Percentiles rank a stretch among this genome's conserved stretches.
phyloP scores from a whole-genome alignment of 2,113 vertebrate species.

The Australoheros scitulus region DNA sequence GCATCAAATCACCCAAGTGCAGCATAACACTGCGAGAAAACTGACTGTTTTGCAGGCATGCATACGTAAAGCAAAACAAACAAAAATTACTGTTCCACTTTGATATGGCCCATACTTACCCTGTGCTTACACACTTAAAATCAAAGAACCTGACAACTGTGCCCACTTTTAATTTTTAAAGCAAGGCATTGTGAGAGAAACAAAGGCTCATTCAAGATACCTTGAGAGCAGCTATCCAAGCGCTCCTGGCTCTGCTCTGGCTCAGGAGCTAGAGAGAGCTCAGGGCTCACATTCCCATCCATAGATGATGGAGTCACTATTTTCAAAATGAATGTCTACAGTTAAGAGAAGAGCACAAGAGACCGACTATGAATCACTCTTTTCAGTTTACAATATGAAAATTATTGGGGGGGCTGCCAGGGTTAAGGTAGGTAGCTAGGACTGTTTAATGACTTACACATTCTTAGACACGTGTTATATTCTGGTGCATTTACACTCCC shows the following conservation, averaged over 20 bases:
- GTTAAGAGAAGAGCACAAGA: constrained; percentile 75
- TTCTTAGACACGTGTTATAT: neutral
- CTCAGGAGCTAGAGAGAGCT: constrained; percentile 75
- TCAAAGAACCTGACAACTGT: constrained; percentile 8
- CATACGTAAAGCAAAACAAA: neutral
- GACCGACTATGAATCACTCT: constrained; percentile 60
- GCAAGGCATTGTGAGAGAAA: constrained; percentile 1
- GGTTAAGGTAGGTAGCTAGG: neutral
- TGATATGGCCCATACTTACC: neutral
- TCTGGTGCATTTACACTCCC: neutral
- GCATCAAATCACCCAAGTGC: neutral
- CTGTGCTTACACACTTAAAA: constrained; percentile 8
- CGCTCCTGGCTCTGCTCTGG: constrained; percentile 81
- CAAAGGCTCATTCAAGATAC: constrained; percentile 77
- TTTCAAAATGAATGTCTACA: constrained; percentile 79
- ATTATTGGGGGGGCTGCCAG: neutral
- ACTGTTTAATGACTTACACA: neutral
- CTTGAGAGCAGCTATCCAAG: constrained; percentile 85
- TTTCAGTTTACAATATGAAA: constrained; percentile 18
- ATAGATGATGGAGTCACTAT: constrained; percentile 80
- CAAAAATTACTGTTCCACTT: neutral
- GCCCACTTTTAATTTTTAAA: neutral
- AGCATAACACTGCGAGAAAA: neutral
- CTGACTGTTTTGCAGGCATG: neutral
- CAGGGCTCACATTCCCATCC: constrained; percentile 82